These are phyloP conservation scores for Lasioglossum lativentre DNA, from an alignment of 2,888 invertebrate genomes.

Conservation along the genomic window DNA sequence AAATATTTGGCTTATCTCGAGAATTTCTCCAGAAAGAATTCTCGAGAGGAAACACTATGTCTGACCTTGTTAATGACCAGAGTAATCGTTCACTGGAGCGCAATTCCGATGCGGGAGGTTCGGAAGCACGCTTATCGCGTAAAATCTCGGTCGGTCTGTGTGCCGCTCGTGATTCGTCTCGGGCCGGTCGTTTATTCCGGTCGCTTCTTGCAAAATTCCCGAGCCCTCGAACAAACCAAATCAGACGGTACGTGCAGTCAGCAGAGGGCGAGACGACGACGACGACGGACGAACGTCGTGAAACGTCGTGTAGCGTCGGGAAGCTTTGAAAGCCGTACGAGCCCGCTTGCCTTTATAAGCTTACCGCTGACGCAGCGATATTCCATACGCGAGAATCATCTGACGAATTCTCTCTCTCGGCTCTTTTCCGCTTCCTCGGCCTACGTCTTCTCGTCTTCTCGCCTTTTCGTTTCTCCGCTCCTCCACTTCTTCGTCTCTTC, in stretches of 20 bases:
- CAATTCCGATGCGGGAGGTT: too few relatives aligned
- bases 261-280: conserved; percentile 20
- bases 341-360: conserved; percentile 45
- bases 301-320: neutral
- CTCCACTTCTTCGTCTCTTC: neutral
- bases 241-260: conserved; percentile 64
- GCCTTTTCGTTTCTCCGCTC: neutral
- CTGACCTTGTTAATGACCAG: too few relatives aligned
- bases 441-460: neutral
- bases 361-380: conserved; percentile 65
- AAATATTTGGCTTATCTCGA: too few relatives aligned
- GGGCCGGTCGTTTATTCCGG: conserved; percentile 59
- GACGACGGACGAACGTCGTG: neutral
- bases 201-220: conserved; percentile 49
- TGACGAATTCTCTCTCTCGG: conserved; percentile 43
- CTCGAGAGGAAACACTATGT: too few relatives aligned
- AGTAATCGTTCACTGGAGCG: too few relatives aligned
- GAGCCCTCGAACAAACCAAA: conserved; percentile 49
- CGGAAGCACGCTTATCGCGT: too few relatives aligned
- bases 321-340: conserved; percentile 43
- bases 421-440: conserved; percentile 22
- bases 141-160: neutral
- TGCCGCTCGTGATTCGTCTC: neutral
- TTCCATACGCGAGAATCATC: conserved; percentile 49
- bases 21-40: too few relatives aligned